These are phyloP conservation scores for Drosophila eohydei DNA, from an alignment of 2,888 invertebrate genomes.

Conservation along the genomic window DNA sequence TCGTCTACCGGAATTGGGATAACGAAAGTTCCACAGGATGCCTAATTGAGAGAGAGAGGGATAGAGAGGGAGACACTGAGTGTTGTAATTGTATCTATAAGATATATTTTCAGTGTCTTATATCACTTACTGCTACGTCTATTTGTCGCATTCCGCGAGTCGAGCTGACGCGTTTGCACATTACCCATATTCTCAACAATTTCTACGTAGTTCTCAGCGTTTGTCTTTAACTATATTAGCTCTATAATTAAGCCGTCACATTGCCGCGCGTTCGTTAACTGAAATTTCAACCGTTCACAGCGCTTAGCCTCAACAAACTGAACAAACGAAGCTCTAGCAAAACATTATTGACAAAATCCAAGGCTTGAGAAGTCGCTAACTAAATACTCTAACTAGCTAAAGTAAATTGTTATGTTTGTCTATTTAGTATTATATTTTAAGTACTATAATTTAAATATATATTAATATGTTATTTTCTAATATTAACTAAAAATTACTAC, in stretches of 20 bases:
- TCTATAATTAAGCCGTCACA: slow-evolving; percentile 51
- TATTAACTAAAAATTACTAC: too few species aligned
- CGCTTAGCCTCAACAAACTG: slow-evolving; percentile 60
- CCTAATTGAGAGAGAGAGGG: slow-evolving; percentile 58
- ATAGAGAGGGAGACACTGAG: not conserved
- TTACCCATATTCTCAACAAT: slow-evolving; percentile 73
- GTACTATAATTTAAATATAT: not conserved
- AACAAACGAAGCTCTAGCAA: slow-evolving; percentile 47
- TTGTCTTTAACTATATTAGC: slow-evolving; percentile 36
- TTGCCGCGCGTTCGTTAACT: slow-evolving; percentile 39
- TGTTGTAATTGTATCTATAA: not conserved
- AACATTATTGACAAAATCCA: slow-evolving; percentile 19
- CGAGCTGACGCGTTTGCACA: slow-evolving; percentile 66
- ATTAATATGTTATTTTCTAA: too few species aligned
- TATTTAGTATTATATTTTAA: not conserved
- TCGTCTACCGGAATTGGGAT: slow-evolving; percentile 79
- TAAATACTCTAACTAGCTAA: slow-evolving; percentile 29
- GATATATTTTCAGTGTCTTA: not conserved
- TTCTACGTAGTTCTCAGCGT: slow-evolving; percentile 19
- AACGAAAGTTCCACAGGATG: slow-evolving; percentile 86
- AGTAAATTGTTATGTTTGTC: not conserved
- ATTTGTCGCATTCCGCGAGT: slow-evolving; percentile 60
- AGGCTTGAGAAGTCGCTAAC: not conserved
- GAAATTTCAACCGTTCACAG: slow-evolving; percentile 60
- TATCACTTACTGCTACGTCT: slow-evolving; percentile 75